A percentile compares a stretch with the other conserved stretches of the same genome.
These are phyloP conservation scores for Suillia variegata DNA, from an alignment of 2,888 invertebrate genomes.

Conservation along the genomic window DNA sequence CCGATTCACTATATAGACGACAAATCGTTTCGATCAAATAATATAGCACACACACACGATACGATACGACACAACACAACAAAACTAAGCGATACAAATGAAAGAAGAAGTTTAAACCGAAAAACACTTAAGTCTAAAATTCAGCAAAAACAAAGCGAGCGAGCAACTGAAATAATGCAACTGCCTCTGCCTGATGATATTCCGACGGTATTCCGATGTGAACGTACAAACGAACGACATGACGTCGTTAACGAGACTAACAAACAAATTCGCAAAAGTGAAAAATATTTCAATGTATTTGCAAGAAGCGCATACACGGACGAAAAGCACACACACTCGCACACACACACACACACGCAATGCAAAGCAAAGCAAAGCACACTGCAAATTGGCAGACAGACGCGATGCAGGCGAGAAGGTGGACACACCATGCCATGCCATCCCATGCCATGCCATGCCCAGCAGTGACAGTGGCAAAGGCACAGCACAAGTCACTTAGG, in stretches of 20 bases:
- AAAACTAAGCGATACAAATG: no score
- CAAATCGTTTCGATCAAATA: no score
- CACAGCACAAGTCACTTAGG: constrained; percentile 51
- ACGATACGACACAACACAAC: no score
- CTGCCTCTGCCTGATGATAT: no score
- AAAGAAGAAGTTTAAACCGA: no score
- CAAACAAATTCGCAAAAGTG: constrained; percentile 52
- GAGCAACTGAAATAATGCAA: no score
- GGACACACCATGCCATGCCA: no score
- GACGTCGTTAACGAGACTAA: constrained; percentile 56
- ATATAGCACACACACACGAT: no score
- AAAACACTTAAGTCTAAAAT: no score
- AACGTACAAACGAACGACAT: constrained; percentile 51
- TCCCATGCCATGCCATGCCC: no score
- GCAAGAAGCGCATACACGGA: background rate
- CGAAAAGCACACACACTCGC: constrained; percentile 15
- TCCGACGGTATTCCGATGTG: constrained; percentile 6
- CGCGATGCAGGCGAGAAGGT: background rate
- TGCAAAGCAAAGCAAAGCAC: constrained; percentile 8
- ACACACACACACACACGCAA: constrained; percentile 9
- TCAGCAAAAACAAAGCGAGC: no score
- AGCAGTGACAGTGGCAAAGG: constrained; percentile 6
- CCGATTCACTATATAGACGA: no score
- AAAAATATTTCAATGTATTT: constrained; percentile 51
- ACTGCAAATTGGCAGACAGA: constrained; percentile 18